A percentile compares a stretch with the other conserved stretches of the same genome.
These are phyloP conservation scores for Turdus rufiventris DNA, from an alignment of 2,113 vertebrate genomes.

Conservation along the genomic window DNA sequence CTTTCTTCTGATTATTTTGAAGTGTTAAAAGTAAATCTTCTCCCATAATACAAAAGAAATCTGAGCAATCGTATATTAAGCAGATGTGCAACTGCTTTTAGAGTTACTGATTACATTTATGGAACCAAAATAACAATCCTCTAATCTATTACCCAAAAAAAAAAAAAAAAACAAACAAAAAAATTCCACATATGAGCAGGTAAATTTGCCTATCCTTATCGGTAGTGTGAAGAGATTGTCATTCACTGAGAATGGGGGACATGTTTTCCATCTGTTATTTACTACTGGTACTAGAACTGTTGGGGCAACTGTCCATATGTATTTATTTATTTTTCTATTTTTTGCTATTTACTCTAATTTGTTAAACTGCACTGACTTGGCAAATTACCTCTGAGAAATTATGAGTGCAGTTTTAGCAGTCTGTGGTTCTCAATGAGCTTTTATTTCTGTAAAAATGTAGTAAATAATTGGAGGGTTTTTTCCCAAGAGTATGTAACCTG, in stretches of 20 bases:
- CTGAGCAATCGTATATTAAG: neutral
- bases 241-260: neutral
- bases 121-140: neutral
- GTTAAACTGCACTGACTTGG: neutral
- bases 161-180: neutral
- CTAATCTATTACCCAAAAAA: neutral
- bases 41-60: neutral
- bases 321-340: slow-evolving; percentile 8
- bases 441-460: neutral
- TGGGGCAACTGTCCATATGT: neutral
- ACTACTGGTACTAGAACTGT: neutral
- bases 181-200: neutral
- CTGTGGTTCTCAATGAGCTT: neutral
- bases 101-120: neutral
- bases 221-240: neutral
- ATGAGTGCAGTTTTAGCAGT: neutral
- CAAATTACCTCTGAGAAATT: neutral
- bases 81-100: neutral
- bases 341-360: neutral
- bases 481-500: neutral
- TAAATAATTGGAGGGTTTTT: neutral
- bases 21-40: neutral
- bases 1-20: neutral
- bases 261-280: slow-evolving; percentile 16
- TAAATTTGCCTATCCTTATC: neutral